A percentile compares a stretch with the other conserved stretches of the same genome.
Conservation (phyloP, 2,888 invertebrate species). For the Physocephala rufipes region DNA sequence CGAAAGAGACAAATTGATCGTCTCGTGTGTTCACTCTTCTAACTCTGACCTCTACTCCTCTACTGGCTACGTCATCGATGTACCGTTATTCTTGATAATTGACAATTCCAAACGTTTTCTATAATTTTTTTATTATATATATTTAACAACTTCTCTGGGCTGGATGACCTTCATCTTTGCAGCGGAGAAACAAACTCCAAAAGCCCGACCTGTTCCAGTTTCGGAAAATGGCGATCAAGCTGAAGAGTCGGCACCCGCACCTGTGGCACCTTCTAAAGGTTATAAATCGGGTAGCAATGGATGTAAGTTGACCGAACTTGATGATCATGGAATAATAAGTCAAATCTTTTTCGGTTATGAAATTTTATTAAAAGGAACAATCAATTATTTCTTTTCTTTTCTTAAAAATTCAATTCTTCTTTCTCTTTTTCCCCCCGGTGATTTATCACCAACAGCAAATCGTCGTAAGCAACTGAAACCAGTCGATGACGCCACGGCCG, state of each 20-base stretch:
- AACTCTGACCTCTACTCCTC: neutral
- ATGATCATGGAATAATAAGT: neutral
- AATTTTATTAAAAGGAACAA: no score
- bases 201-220: constrained; percentile 47
- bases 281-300: constrained; percentile 58
- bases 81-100: no score
- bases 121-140: constrained; percentile 1
- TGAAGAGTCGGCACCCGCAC: constrained; percentile 51
- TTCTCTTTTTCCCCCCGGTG: neutral
- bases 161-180: neutral
- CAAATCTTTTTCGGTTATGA: no score
- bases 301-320: constrained; percentile 51
- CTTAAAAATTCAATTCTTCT: neutral
- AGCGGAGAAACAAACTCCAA: constrained; percentile 58
- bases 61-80: no score
- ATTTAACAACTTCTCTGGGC: neutral
- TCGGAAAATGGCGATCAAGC: constrained; percentile 55
- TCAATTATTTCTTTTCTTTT: no score
- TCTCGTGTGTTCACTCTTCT: neutral
- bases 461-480: constrained; percentile 59
- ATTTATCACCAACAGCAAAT: constrained; percentile 55
- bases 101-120: no score
- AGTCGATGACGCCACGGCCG: constrained; percentile 51
- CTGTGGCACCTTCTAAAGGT: constrained; percentile 52
- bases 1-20: no score